A percentile compares a stretch with the other conserved stretches of the same genome.
phyloP scores from a whole-genome alignment of 2,113 vertebrate genomes.

The Reinhardtius hippoglossoides region DNA sequence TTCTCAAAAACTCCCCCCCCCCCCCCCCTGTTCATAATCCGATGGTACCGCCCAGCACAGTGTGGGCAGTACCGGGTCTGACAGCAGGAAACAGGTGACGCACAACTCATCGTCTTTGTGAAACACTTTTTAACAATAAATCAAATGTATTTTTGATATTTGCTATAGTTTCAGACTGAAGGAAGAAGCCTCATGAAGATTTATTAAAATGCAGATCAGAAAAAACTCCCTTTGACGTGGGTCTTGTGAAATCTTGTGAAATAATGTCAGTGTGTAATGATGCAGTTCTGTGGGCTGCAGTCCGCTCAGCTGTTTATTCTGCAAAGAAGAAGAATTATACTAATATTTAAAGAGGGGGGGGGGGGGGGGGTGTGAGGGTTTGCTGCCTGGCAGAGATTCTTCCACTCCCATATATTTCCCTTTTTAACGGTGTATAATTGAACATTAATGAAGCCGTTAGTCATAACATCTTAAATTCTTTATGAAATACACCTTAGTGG shows the following conservation, averaged over 20 bases:
- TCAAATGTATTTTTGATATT: too few species aligned
- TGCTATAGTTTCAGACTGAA: too few species aligned
- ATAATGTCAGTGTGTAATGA: background rate
- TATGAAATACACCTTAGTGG: background rate
- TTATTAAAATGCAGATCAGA: slow-evolving; percentile 3
- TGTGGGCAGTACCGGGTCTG: too few species aligned
- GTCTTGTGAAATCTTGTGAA: slow-evolving; percentile 20
- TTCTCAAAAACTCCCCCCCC: too few species aligned
- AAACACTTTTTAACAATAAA: too few species aligned
- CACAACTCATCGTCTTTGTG: too few species aligned
- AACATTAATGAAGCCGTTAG: background rate
- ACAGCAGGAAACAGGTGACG: too few species aligned
- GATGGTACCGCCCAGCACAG: too few species aligned
- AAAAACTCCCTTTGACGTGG: background rate
- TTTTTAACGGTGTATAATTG: slow-evolving; percentile 3
- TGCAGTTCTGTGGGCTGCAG: background rate
- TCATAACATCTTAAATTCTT: background rate
- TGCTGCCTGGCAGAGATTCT: background rate
- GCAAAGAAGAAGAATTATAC: background rate
- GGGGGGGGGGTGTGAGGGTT: background rate
- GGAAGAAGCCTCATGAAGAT: too few species aligned
- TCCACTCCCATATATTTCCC: background rate
- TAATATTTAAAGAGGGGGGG: background rate
- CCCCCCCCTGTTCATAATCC: too few species aligned
- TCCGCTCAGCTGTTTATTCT: background rate